phyloP scores from a whole-genome alignment of 2,888 invertebrate species.

The Gastrophysa polygoni region DNA sequence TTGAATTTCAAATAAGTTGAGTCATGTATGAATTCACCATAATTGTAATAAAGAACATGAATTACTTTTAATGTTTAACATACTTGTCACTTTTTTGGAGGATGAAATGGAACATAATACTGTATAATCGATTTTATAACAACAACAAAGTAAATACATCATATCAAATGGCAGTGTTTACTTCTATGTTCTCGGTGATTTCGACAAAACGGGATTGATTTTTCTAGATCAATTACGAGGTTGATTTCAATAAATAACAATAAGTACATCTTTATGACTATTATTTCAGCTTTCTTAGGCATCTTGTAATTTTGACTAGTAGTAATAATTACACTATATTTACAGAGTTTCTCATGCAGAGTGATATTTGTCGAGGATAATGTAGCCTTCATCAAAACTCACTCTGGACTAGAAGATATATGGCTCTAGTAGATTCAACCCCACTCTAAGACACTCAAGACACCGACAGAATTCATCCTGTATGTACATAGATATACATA shows the following conservation, averaged over 20 bases:
- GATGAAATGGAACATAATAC: neutral
- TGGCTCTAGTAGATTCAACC: neutral
- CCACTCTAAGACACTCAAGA: too few relatives aligned
- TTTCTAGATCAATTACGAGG: slow-evolving; percentile 5
- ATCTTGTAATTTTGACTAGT: slow-evolving; percentile 9
- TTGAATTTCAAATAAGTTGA: too few relatives aligned
- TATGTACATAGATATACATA: too few relatives aligned
- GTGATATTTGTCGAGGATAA: too few relatives aligned
- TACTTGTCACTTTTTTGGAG: neutral
- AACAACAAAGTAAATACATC: slow-evolving; percentile 15
- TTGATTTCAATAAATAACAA: neutral
- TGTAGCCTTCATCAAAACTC: neutral
- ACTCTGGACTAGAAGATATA: neutral
- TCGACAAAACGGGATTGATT: neutral
- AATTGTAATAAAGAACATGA: too few relatives aligned
- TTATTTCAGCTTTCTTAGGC: slow-evolving; percentile 9
- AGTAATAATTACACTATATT: slow-evolving; percentile 9
- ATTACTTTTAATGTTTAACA: too few relatives aligned
- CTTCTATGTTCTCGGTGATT: slow-evolving; percentile 37
- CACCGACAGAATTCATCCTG: too few relatives aligned
- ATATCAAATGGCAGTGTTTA: slow-evolving; percentile 54
- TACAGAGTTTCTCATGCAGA: too few relatives aligned
- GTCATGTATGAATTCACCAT: too few relatives aligned
- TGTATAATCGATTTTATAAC: slow-evolving; percentile 16
- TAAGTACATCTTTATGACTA: neutral